Base-by-base conservation (phyloP, 1,140 invertebrate species). In the Onthophagus taurus region DNA sequence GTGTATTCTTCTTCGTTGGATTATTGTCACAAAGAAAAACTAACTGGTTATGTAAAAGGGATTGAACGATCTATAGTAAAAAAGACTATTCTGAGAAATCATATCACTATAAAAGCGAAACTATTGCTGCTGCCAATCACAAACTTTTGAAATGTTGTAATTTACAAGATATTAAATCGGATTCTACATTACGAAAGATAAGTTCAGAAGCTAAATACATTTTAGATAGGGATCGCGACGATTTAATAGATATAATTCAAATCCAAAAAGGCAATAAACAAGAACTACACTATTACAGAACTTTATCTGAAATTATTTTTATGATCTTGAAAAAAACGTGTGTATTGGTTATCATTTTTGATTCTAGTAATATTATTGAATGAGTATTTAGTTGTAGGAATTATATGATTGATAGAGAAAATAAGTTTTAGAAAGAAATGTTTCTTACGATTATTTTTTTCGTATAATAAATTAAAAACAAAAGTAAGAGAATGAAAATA, bases 211-310 rank as follows among this genome's bases (percentile, higher is more conserved):
- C 37, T 12, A 17, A 16, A 9, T 26, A 8, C 14, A 19, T 13
- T 17, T 16, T 41, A 23, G 20, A 41, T 23, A 41, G 21, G 23
- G n/a, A 41, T 29, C 21, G 16, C 16, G 18, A 41, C 14, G 37
- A 41, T 18, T 11, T 41, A 18, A 24, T 26, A 6, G 37, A 41
- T 41, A 26, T 41, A 20, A 41, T n/a, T n/a, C n/a, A n/a, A n/a
- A n/a, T n/a, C n/a, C n/a, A n/a, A n/a, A n/a, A n/a, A n/a, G n/a
- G n/a, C n/a, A n/a, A n/a, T n/a, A n/a, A n/a, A n/a, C n/a, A n/a
- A n/a, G n/a, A n/a, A n/a, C n/a, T n/a, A n/a, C n/a, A n/a, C n/a
- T n/a, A n/a, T n/a, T n/a, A n/a, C n/a, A n/a, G n/a, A n/a, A n/a
- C n/a, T n/a, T n/a, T n/a, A n/a, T n/a, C n/a, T n/a, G n/a, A n/a